These are phyloP conservation scores for Hyalella azteca DNA, from an alignment of 2,888 invertebrate genomes.

Conservation along the genomic window DNA sequence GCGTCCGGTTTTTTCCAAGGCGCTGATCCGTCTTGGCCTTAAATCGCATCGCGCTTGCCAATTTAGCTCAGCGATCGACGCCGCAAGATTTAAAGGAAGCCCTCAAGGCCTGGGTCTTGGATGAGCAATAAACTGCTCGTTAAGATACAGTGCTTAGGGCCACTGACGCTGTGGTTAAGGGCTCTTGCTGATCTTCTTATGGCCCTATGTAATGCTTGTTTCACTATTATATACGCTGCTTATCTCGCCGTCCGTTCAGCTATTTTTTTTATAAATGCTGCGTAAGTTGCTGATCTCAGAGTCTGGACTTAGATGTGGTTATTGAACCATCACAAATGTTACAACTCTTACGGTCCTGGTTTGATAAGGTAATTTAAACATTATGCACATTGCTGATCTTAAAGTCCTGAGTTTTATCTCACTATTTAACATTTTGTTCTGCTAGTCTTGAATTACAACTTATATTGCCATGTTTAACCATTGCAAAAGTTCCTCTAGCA, in stretches of 20 bases:
- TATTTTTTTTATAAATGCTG: no score
- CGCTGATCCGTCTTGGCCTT: background rate
- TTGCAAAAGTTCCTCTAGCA: no score
- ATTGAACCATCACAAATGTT: background rate
- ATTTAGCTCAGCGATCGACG: background rate
- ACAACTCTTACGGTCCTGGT: no score
- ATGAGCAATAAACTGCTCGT: constrained; percentile 2
- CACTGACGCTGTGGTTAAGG: background rate
- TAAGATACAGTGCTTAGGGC: background rate
- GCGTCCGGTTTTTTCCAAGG: background rate
- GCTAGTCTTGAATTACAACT: no score
- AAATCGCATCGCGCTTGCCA: background rate
- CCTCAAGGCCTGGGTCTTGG: background rate
- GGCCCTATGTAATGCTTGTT: no score
- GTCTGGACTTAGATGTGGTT: background rate
- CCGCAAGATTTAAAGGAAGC: background rate
- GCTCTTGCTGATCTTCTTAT: background rate
- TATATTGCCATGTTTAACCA: no score
- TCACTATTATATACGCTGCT: no score
- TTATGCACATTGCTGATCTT: no score
- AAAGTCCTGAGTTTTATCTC: no score
- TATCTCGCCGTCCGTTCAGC: no score
- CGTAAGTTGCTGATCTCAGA: background rate
- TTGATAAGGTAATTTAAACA: no score
- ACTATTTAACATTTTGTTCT: no score